Evolutionary conservation across 2,113 vertebrate genomes (phyloP).

Genomic region (Poecile atricapillus): DNA sequence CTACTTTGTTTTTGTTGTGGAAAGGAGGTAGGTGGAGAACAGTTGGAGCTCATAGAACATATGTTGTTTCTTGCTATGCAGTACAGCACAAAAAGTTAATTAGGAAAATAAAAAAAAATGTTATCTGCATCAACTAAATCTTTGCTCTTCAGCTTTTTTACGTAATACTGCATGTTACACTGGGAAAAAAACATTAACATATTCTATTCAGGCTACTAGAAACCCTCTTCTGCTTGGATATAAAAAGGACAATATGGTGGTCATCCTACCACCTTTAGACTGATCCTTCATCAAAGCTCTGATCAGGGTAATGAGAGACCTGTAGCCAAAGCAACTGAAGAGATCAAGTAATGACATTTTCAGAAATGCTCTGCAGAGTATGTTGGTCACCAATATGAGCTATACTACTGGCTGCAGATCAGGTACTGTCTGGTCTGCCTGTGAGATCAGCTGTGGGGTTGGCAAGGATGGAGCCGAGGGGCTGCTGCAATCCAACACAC

Average conservation of each 20-base stretch:
- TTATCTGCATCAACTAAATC: not conserved
- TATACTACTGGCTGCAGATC: not conserved
- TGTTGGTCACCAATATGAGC: not conserved
- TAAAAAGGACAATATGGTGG: not conserved
- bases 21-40: not conserved
- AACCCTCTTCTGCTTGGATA: not conserved
- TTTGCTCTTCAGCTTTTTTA: not conserved
- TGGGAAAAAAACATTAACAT: not conserved
- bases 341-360: not conserved
- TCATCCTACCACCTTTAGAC: not conserved
- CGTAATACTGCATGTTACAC: not conserved
- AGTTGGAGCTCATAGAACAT: not conserved
- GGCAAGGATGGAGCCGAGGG: not conserved
- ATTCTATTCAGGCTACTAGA: not conserved
- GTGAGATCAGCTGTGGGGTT: not conserved
- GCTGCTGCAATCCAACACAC: not conserved
- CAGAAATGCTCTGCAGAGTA: not conserved
- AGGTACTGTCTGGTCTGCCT: not conserved
- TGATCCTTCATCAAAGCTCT: not conserved
- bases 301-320: too few species aligned
- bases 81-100: not conserved
- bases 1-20: not conserved
- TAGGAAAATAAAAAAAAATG: not conserved
- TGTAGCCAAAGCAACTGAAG: not conserved
- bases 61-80: not conserved